Evolutionary conservation across 2,113 vertebrate species (phyloP).

Genomic region (Oreochromis aureus): DNA sequence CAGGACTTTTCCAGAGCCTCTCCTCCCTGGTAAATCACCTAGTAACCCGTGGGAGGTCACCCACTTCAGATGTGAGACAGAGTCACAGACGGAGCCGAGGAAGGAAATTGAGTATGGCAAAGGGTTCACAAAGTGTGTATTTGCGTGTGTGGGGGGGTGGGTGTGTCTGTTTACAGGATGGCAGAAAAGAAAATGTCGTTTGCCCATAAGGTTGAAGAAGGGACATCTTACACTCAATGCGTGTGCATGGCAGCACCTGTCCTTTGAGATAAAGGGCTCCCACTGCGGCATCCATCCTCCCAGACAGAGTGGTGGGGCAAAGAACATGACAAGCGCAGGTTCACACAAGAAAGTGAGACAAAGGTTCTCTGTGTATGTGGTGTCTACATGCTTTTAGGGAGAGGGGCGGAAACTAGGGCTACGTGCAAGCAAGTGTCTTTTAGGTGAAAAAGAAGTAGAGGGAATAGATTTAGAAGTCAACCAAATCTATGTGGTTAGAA

Average conservation of each 20-base stretch:
- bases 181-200: background rate
- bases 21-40: slow-evolving; percentile 11
- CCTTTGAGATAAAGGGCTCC: slow-evolving; percentile 58
- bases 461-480: background rate
- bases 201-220: slow-evolving; percentile 5
- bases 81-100: background rate
- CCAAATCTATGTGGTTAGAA: background rate
- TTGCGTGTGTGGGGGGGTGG: background rate
- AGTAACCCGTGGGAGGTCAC: slow-evolving; percentile 16
- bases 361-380: background rate
- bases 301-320: slow-evolving; percentile 29
- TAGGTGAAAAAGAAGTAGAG: background rate
- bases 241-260: slow-evolving; percentile 51
- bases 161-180: background rate
- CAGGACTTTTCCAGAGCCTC: background rate
- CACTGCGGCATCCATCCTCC: slow-evolving; percentile 38
- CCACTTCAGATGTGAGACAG: background rate
- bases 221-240: background rate
- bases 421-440: background rate
- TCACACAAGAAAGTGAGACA: slow-evolving; percentile 1
- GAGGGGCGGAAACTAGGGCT: background rate
- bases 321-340: slow-evolving; percentile 34
- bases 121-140: background rate
- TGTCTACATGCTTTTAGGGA: background rate
- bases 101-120: background rate